These are phyloP conservation scores for Lysiphlebus fabarum DNA, from an alignment of 1,140 invertebrate species.

Conservation along the genomic window DNA sequence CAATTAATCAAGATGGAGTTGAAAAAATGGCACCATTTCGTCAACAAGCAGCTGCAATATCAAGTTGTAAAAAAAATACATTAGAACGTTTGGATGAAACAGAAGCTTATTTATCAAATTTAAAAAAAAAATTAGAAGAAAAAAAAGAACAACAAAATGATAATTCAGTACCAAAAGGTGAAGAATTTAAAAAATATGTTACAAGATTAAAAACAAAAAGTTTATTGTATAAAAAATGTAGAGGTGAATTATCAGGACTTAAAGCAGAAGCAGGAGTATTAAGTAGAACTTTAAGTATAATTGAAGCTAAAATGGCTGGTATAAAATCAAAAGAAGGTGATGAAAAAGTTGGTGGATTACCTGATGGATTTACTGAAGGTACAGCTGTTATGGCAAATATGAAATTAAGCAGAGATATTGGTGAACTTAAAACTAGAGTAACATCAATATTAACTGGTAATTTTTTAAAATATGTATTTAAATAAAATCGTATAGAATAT, in stretches of 20 bases:
- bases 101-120: slow-evolving; percentile 59
- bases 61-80: slow-evolving; percentile 71
- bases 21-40: slow-evolving; percentile 80
- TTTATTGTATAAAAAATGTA: slow-evolving; percentile 74
- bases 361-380: slow-evolving; percentile 60
- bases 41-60: slow-evolving; percentile 78
- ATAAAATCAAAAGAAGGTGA: not conserved
- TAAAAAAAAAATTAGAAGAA: slow-evolving; percentile 57
- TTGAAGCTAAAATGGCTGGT: slow-evolving; percentile 38
- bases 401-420: slow-evolving; percentile 59
- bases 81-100: slow-evolving; percentile 68
- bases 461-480: slow-evolving; percentile 20
- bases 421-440: slow-evolving; percentile 59
- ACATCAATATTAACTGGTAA: slow-evolving; percentile 63
- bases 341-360: slow-evolving; percentile 15
- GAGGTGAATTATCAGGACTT: slow-evolving; percentile 68
- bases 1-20: slow-evolving; percentile 51
- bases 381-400: slow-evolving; percentile 59
- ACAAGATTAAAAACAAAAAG: slow-evolving; percentile 74
- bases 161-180: slow-evolving; percentile 67
- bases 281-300: slow-evolving; percentile 62
- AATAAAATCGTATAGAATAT: slow-evolving; percentile 11
- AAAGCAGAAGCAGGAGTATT: slow-evolving; percentile 69
- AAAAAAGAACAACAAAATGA: slow-evolving; percentile 55
- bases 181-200: slow-evolving; percentile 82